These are phyloP conservation scores for Sebastes itinus DNA, from an alignment of 2,797 vertebrate species.

Conservation along the genomic window DNA sequence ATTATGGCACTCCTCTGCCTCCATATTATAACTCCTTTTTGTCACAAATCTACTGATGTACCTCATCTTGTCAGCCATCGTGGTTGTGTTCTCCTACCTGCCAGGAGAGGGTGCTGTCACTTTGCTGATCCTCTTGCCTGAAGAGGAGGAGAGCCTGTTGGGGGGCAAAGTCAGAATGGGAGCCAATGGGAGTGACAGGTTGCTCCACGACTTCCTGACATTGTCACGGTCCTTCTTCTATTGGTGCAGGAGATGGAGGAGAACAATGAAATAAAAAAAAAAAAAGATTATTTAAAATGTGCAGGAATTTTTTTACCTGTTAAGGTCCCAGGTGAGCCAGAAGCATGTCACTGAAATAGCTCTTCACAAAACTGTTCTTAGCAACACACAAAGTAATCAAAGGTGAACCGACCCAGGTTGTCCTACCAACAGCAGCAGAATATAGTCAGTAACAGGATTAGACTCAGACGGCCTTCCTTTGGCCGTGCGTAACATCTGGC, in stretches of 20 bases:
- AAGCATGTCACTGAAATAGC: background rate
- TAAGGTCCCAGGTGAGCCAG: background rate
- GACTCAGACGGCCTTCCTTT: conserved; percentile 31
- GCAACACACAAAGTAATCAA: conserved; percentile 5
- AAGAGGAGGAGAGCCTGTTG: conserved; percentile 82
- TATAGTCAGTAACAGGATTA: conserved; percentile 59
- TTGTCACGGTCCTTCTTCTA: conserved; percentile 82
- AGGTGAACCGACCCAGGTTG: background rate
- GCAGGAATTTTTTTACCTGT: background rate
- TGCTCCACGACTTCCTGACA: conserved; percentile 86
- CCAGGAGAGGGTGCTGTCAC: conserved; percentile 83
- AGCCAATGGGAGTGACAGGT: conserved; percentile 80
- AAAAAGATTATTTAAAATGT: background rate
- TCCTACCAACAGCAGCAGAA: conserved; percentile 27
- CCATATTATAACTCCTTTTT: background rate
- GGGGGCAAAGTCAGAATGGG: conserved; percentile 67
- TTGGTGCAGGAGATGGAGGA: conserved; percentile 46
- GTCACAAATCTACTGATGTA: background rate
- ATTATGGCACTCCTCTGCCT: background rate
- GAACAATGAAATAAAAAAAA: background rate
- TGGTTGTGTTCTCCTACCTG: conserved; percentile 81
- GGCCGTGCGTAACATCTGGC: background rate
- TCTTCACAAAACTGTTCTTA: background rate
- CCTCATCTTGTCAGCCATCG: background rate
- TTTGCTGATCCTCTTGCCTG: conserved; percentile 83